Conservation (phyloP, 1,140 invertebrate genomes). For the Sarcophaga bullata region DNA sequence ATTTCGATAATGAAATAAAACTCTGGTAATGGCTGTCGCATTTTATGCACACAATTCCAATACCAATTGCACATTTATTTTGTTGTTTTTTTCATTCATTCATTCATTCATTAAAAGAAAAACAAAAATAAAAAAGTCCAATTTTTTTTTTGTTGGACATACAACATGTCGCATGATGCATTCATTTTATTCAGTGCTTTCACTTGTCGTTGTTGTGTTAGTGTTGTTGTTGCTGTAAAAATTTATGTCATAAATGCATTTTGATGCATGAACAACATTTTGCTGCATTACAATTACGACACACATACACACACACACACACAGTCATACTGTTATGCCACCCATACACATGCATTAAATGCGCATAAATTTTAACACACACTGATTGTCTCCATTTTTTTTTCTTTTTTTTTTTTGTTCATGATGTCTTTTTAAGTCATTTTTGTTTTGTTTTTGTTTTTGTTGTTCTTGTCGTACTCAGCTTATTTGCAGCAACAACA, state of each 20-base stretch:
- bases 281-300: background rate
- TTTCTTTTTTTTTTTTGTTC: background rate
- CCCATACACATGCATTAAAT: conserved; percentile 8
- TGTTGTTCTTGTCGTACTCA: conserved; percentile 9
- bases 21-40: conserved; percentile 28
- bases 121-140: too few relatives aligned
- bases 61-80: conserved; percentile 15
- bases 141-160: background rate
- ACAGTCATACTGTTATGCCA: background rate
- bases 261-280: conserved; percentile 24
- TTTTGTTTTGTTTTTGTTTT: background rate
- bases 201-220: background rate
- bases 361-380: conserved; percentile 2
- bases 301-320: background rate
- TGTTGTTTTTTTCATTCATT: background rate
- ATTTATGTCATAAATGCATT: conserved; percentile 41
- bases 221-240: background rate
- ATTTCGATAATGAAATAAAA: conserved; percentile 47
- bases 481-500: background rate
- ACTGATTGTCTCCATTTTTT: background rate
- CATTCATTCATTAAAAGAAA: too few relatives aligned
- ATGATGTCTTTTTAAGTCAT: conserved; percentile 13
- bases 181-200: background rate
- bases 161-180: background rate
- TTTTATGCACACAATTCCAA: conserved; percentile 26